Percentiles rank a stretch among this genome's conserved stretches.
These are phyloP conservation scores for Pseudomyrmex cubaensis DNA, from an alignment of 1,140 invertebrate species.

Conservation along the genomic window DNA sequence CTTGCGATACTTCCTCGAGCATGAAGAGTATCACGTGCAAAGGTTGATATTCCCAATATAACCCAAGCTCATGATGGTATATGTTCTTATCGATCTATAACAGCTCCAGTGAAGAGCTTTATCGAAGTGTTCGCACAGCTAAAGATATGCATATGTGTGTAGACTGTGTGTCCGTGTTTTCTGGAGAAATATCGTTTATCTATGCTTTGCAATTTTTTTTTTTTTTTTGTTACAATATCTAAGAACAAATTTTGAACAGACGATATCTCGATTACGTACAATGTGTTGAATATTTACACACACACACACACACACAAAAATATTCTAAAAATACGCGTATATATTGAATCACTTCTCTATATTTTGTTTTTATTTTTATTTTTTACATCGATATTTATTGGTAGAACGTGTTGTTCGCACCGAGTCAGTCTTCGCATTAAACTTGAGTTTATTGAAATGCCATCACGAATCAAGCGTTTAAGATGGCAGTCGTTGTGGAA, in stretches of 20 bases:
- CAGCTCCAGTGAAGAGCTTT: slow-evolving; percentile 32
- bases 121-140: slow-evolving; percentile 15
- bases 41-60: slow-evolving; percentile 46
- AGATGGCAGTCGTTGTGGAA: slow-evolving; percentile 66
- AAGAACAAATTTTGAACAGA: background rate
- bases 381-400: slow-evolving; percentile 19
- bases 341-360: background rate
- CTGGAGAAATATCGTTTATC: background rate
- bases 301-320: background rate
- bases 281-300: background rate
- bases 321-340: background rate
- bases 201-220: background rate
- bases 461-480: slow-evolving; percentile 72
- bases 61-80: background rate
- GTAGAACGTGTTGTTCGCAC: slow-evolving; percentile 36
- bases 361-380: background rate
- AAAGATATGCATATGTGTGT: slow-evolving; percentile 21
- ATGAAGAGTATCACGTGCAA: slow-evolving; percentile 21
- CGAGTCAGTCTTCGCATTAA: slow-evolving; percentile 30
- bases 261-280: background rate
- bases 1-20: slow-evolving; percentile 26
- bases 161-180: background rate
- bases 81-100: slow-evolving; percentile 64
- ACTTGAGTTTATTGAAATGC: slow-evolving; percentile 74
- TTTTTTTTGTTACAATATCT: background rate